Base-by-base conservation (phyloP, 2,797 vertebrate species). In the Lagodon rhomboides region DNA sequence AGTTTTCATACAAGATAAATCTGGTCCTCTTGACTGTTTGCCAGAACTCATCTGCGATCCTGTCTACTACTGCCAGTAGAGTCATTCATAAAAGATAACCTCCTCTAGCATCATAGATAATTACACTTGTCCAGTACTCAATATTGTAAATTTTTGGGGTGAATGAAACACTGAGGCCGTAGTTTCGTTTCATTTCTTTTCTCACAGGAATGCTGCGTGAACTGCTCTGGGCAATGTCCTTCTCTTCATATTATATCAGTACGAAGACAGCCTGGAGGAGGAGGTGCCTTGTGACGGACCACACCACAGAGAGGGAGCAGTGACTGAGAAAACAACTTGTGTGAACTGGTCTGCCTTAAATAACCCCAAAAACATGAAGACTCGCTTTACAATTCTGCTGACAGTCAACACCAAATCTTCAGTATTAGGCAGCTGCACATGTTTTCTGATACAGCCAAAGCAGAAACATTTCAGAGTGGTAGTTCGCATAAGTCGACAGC, bases 21-120 rank as follows among this genome's bases (percentile, higher is more conserved):
- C 43, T 12, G 41, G 1, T 44, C 11, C 56, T 60, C 53, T 15
- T 50, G 15, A 55, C 63, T 11, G 10, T 68, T 70, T 76, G 30
- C 46, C 69, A 65, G 59, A 74, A 75, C 50, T 80, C 17, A 77
- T 77, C 63, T 25, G 78, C 13, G 56, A 56, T 75, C 54, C 34
- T 47, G 34, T n/a, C 68, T 12, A 58, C 60, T 63, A 18, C 49
- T 46, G 50, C 43, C 1, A 1, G 53, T 16, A 2, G 70, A 60
- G 41, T 62, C 49, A 69, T 72, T 81, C 44, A 75, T 70, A 67
- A 66, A 12, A 81, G 8, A 79, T 64, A 1, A 75, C 55, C 25
- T 53, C 30, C 78, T 73, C 20, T 27, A 41, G 73, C 25, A 7
- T 46, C 46, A 10, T 0, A 73, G 25, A 69, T 15, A 20, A 43